phyloP scores from a whole-genome alignment of 2,113 vertebrate species.

The Manacus vitellinus region DNA sequence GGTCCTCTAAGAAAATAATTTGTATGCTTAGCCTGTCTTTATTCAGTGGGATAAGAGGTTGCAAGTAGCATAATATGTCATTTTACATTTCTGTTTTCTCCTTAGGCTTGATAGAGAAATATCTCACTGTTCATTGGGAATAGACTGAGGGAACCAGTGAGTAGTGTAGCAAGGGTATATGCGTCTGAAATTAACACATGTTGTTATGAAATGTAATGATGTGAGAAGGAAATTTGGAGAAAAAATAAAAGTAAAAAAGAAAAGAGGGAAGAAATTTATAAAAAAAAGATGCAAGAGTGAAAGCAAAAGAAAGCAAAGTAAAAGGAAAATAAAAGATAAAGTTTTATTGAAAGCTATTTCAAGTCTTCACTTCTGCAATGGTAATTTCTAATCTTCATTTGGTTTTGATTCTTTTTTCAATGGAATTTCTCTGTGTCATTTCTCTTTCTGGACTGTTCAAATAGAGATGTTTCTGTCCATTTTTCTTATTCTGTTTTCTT shows the following conservation, averaged over 20 bases:
- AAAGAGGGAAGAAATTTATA: not conserved
- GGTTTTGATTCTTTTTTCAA: not conserved
- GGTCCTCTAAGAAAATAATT: not conserved
- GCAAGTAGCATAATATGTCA: not conserved
- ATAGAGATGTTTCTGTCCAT: not conserved
- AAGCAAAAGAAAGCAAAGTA: not conserved
- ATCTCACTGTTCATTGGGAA: not conserved
- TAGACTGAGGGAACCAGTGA: not conserved
- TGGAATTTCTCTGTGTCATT: not conserved
- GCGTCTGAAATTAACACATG: not conserved
- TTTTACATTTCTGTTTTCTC: not conserved
- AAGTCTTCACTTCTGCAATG: not conserved
- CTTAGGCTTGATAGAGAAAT: not conserved
- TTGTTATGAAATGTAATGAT: not conserved
- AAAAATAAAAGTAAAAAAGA: not conserved
- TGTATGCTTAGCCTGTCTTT: not conserved
- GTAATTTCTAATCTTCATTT: not conserved
- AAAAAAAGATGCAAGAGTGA: not conserved
- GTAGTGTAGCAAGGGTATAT: not conserved
- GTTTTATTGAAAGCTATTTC: not conserved
- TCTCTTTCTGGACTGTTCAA: not conserved
- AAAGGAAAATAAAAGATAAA: not conserved
- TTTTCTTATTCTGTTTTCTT: not conserved
- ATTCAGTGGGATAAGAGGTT: not conserved
- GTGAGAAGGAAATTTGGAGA: not conserved